Conservation (phyloP, 2,113 vertebrate genomes). For the Cynoglossus semilaevis region DNA sequence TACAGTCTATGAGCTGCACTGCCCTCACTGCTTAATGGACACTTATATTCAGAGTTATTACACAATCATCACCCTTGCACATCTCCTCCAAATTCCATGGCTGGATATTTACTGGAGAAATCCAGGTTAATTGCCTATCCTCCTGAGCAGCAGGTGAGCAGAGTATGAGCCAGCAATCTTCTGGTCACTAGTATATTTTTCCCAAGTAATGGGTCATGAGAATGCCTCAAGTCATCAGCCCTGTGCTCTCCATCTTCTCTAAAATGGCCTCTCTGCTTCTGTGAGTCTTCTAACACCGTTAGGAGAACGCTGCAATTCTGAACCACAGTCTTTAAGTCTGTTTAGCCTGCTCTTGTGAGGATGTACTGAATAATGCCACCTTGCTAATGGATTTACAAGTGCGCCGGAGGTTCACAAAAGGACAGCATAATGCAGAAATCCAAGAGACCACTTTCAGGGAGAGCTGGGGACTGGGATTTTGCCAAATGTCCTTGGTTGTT, state of each 20-base stretch:
- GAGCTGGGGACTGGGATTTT: constrained; percentile 26
- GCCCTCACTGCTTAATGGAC: constrained; percentile 72
- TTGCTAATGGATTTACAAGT: constrained; percentile 65
- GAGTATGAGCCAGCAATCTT: constrained; percentile 74
- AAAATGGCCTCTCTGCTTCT: constrained; percentile 51
- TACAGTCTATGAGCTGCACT: constrained; percentile 68
- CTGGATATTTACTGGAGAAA: constrained; percentile 73
- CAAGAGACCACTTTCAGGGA: constrained; percentile 40
- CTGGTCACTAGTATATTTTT: constrained; percentile 74
- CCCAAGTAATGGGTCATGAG: constrained; percentile 71
- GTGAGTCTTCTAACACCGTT: constrained; percentile 46
- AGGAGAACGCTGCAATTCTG: constrained; percentile 42
- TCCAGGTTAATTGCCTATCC: constrained; percentile 76
- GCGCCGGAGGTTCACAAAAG: constrained; percentile 55
- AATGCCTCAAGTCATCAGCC: constrained; percentile 65
- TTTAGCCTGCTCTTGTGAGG: constrained; percentile 50
- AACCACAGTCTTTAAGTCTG: constrained; percentile 38
- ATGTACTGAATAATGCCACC: constrained; percentile 51
- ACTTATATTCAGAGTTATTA: constrained; percentile 76
- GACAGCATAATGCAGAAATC: constrained; percentile 46
- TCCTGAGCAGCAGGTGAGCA: constrained; percentile 69
- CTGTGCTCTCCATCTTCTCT: constrained; percentile 48
- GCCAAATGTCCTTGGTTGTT: constrained; percentile 33
- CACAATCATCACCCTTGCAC: constrained; percentile 66
- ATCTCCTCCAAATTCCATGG: constrained; percentile 61